A percentile compares a stretch with the other conserved stretches of the same genome.
phyloP scores from a whole-genome alignment of 2,888 invertebrate genomes.

The Apomyelois bistriatella region DNA sequence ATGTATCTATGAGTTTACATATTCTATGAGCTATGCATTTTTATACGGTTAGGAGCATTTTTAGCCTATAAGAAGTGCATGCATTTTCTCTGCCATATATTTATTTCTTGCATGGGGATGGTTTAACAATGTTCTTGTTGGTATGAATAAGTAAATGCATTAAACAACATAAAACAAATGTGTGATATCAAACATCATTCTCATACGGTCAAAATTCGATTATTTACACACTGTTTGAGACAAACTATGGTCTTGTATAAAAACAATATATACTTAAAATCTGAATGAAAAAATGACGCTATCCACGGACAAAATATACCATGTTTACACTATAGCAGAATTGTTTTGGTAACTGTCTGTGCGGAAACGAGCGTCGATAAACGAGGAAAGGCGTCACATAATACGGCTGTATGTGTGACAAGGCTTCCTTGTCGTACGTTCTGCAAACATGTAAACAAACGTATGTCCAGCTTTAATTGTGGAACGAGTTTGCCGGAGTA shows the following conservation, averaged over 20 bases:
- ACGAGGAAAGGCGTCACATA: constrained; percentile 51
- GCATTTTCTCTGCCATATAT: no score
- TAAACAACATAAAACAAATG: no score
- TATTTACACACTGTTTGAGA: not conserved
- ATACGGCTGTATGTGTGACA: constrained; percentile 31
- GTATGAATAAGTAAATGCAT: no score
- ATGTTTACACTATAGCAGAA: not conserved
- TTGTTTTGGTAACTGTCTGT: constrained; percentile 35
- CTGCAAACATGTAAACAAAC: constrained; percentile 19
- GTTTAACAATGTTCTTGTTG: no score
- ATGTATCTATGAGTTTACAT: no score
- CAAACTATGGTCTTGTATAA: not conserved
- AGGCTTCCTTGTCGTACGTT: constrained; percentile 11
- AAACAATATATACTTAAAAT: not conserved
- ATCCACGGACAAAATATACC: not conserved
- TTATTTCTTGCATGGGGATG: no score
- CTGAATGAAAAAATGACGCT: not conserved
- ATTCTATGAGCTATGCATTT: no score
- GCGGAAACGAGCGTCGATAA: constrained; percentile 39
- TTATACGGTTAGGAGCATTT: no score
- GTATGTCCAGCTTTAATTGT: constrained; percentile 14
- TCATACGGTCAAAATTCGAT: no score
- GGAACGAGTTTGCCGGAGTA: not conserved
- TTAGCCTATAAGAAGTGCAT: no score
- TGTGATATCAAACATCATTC: no score